phyloP scores from a whole-genome alignment of 2,113 vertebrate species.

The Typhlomys cinereus region DNA sequence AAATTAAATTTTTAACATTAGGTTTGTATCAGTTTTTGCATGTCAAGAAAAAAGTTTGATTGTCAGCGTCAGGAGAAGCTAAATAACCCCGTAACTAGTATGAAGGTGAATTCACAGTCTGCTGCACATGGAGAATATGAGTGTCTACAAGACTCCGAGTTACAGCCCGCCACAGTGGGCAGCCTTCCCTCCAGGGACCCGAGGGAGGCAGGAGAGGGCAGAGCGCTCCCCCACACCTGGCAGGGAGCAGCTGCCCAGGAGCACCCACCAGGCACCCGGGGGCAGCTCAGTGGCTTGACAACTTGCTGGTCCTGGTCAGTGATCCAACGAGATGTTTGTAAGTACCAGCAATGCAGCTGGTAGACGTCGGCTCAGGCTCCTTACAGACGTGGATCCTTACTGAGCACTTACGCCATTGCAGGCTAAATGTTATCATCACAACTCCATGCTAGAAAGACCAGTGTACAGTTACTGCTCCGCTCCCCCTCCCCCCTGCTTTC shows the following conservation, averaged over 20 bases:
- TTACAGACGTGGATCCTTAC: fast-evolving
- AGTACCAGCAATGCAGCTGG: neutral
- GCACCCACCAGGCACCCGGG: neutral
- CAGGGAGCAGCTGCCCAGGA: constrained; percentile 48
- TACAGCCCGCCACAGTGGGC: constrained; percentile 68
- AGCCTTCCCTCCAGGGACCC: constrained; percentile 65
- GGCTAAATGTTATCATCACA: neutral
- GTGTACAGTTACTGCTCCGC: fast-evolving
- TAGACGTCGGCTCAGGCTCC: neutral
- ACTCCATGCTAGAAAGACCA: neutral
- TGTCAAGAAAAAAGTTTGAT: constrained; percentile 78
- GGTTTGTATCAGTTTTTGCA: neutral
- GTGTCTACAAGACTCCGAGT: constrained; percentile 80
- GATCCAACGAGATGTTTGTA: neutral
- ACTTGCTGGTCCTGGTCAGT: neutral
- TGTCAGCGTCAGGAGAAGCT: constrained; percentile 85
- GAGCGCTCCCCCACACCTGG: neutral
- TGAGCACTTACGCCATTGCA: neutral
- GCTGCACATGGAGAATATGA: constrained; percentile 87
- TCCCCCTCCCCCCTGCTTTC: neutral
- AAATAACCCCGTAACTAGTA: constrained; percentile 90
- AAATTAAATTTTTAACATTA: neutral
- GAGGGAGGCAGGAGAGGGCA: constrained; percentile 1
- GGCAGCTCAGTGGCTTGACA: constrained; percentile 5
- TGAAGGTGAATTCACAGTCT: constrained; percentile 92